phyloP scores from a whole-genome alignment of 1,140 invertebrate species.

The Diabrotica undecimpunctata region DNA sequence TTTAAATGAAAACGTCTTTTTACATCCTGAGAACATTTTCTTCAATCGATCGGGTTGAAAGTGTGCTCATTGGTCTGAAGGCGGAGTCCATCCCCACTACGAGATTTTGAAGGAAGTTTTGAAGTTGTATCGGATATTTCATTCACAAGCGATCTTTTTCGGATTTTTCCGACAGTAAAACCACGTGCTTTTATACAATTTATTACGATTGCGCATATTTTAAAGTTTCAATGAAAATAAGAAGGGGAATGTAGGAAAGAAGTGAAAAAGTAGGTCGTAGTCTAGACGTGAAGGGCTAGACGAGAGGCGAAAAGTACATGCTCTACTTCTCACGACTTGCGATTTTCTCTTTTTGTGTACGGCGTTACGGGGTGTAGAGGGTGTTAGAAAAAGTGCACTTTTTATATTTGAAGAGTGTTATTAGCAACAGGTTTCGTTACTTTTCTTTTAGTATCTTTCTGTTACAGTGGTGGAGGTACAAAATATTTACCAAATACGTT shows the following conservation, averaged over 20 bases:
- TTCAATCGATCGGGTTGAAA: constrained; percentile 43
- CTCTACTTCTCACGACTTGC: neutral
- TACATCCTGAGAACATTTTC: constrained; percentile 48
- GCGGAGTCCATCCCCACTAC: constrained; percentile 40
- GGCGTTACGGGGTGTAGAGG: neutral
- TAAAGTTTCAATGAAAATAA: constrained; percentile 20
- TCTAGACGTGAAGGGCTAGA: constrained; percentile 1
- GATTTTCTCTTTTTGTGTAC: neutral
- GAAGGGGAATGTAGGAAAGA: constrained; percentile 23
- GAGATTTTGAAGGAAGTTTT: constrained; percentile 28
- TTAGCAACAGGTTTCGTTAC: too few species aligned
- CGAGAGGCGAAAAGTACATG: neutral
- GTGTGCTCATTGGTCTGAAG: constrained; percentile 41
- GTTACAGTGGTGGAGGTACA: too few species aligned
- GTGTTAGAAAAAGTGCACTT: too few species aligned
- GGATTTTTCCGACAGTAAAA: constrained; percentile 33
- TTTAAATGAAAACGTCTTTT: constrained; percentile 48
- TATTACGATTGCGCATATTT: constrained; percentile 36
- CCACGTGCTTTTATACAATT: constrained; percentile 35
- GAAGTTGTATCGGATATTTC: constrained; percentile 39
- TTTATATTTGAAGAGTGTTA: too few species aligned
- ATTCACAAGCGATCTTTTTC: constrained; percentile 39
- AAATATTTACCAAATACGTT: too few species aligned
- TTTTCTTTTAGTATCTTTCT: too few species aligned
- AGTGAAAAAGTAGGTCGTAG: constrained; percentile 15